Evolutionary conservation across 2,888 invertebrate genomes (phyloP), one percentile per base, ranked within the genome.

Genomic region (Mythimna pallens): DNA sequence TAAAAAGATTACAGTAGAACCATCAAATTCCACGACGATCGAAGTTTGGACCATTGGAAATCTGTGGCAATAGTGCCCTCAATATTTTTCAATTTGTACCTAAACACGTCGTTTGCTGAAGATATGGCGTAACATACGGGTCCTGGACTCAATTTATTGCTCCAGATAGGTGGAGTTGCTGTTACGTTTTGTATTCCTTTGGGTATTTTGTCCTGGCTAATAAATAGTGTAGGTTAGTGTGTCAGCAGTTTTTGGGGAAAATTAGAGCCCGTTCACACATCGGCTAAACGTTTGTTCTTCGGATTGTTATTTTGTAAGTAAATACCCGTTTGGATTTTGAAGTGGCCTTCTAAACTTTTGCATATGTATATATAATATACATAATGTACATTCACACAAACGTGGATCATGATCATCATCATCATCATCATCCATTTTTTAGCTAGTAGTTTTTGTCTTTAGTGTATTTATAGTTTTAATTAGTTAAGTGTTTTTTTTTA

Each of bases 81-180:
- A 75, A 77, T 85, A 79, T 81, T 81, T 85, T 83, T 81, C 85
- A 79, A 85, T 85, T 85, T 81, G 81, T 69, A 73, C 70, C 71
- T 72, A 74, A 75, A 78, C 82, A 72, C 76, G 80, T 57, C 68
- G 69, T 85, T 85, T 70, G 65, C 30, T 30, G 10, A 63, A 65
- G 82, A 85, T 86, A 82, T 55, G 63, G 65, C 40, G 80, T 65
- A 47, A 75, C 77, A 61, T 71, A 84, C 74, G 74, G 72, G 64
- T 66, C 52, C 55, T 70, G 55, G 14, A 55, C 9, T 34, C 40
- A 65, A 82, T 85, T 78, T 80, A 84, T 82, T 66, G 61, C 34
- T 9, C 14, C 5, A 59, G 82, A 81, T 81, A 74, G 54, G 47
- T 71, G 70, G 47, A 70, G n/a, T 40, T 61, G 40, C 14, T 22